A percentile compares a stretch with the other conserved stretches of the same genome.
Conservation (phyloP, 2,113 vertebrate species). For the Meriones unguiculatus region DNA sequence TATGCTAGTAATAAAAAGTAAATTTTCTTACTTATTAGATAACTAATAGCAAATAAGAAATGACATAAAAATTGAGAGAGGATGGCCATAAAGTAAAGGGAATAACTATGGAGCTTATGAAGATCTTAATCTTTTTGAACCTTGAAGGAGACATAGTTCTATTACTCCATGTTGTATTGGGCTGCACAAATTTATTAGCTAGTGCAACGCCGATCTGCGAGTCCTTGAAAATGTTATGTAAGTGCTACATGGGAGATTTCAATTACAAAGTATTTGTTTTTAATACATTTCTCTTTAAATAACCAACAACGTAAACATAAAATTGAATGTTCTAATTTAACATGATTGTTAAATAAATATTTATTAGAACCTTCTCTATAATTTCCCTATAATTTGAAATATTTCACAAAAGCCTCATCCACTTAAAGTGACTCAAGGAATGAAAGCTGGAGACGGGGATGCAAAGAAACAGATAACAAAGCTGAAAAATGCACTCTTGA, state of each 20-base stretch:
- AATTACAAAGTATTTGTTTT: neutral
- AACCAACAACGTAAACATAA: neutral
- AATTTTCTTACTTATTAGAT: neutral
- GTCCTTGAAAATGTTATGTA: neutral
- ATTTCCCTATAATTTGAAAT: neutral
- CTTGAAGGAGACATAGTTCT: neutral
- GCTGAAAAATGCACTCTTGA: neutral
- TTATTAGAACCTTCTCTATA: neutral
- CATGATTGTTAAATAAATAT: neutral
- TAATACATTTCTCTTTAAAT: neutral
- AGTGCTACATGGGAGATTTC: neutral
- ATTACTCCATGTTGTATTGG: neutral
- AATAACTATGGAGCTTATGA: neutral
- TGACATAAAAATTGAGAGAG: neutral
- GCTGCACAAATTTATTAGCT: neutral
- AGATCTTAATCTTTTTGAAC: neutral
- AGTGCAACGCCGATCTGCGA: neutral
- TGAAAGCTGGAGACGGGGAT: neutral
- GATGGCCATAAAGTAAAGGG: neutral
- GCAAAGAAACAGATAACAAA: neutral
- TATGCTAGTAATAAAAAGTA: neutral
- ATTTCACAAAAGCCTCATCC: neutral
- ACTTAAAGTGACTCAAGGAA: neutral
- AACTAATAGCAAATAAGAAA: constrained; percentile 26
- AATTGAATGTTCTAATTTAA: neutral